These are phyloP conservation scores for Trachymyrmex cornetzi DNA, from an alignment of 1,140 invertebrate genomes.

Conservation along the genomic window DNA sequence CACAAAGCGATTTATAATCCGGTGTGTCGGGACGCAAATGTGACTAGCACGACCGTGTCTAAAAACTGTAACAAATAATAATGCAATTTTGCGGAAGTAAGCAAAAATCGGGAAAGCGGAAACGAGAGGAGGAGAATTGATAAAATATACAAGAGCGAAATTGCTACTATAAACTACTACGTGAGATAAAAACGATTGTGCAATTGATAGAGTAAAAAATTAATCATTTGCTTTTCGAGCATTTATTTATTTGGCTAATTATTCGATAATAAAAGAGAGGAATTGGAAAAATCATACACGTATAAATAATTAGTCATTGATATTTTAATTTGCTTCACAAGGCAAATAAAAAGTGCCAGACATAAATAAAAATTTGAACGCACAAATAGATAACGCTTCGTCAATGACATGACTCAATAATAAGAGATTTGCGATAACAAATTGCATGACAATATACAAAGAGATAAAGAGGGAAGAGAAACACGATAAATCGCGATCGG, in stretches of 20 bases:
- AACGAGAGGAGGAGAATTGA: not conserved
- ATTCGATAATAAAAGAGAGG: not conserved
- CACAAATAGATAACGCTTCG: not conserved
- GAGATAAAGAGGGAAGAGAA: not conserved
- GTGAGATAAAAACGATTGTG: not conserved
- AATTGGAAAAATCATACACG: not conserved
- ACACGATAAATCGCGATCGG: not conserved
- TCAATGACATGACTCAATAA: not conserved
- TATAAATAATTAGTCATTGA: not conserved
- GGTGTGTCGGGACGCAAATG: not conserved
- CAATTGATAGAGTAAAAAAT: not conserved
- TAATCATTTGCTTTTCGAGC: not conserved
- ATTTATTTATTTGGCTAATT: not conserved
- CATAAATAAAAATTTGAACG: not conserved
- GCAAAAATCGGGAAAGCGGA: not conserved
- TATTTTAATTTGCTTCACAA: not conserved
- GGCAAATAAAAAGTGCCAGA: constrained; percentile 3
- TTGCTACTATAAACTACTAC: not conserved
- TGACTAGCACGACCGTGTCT: constrained; percentile 9
- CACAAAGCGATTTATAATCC: constrained; percentile 11
- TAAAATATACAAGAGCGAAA: not conserved
- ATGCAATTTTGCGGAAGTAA: constrained; percentile 16
- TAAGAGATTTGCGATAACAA: constrained; percentile 17
- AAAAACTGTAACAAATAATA: constrained; percentile 14
- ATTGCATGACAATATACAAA: not conserved